phyloP scores from a whole-genome alignment of 2,797 vertebrate genomes.

The Lutjanus argentimaculatus region DNA sequence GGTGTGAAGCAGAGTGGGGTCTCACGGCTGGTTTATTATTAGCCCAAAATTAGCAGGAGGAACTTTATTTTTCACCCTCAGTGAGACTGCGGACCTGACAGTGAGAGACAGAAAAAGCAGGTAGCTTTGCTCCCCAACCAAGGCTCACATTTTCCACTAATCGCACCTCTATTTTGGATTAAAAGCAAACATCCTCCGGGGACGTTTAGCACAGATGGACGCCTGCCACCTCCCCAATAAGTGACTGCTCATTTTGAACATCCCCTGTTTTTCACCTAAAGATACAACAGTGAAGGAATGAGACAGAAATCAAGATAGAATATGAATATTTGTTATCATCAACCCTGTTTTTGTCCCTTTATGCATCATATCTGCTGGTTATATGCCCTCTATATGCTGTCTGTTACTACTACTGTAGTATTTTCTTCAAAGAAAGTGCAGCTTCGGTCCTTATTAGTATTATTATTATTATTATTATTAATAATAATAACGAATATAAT shows the following conservation, averaged over 20 bases:
- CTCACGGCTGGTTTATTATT: conserved; percentile 71
- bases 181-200: conserved; percentile 50
- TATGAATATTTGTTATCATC: not conserved
- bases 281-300: not conserved
- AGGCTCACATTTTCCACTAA: conserved; percentile 64
- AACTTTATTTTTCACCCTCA: conserved; percentile 60
- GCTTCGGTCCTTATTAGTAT: not conserved
- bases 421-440: not conserved
- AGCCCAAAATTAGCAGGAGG: conserved; percentile 63
- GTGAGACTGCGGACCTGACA: conserved; percentile 35
- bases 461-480: too few species aligned
- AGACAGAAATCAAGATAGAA: not conserved
- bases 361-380: not conserved
- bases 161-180: conserved; percentile 71
- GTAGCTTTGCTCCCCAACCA: conserved; percentile 19
- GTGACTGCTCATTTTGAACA: conserved; percentile 21
- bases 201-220: conserved; percentile 37
- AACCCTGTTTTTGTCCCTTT: not conserved
- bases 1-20: conserved; percentile 53
- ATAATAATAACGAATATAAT: too few species aligned
- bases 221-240: conserved; percentile 25
- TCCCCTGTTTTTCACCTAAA: conserved; percentile 1
- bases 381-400: conserved; percentile 2
- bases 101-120: conserved; percentile 50
- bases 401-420: not conserved